Percentiles rank a stretch among this genome's conserved stretches.
Evolutionary conservation across 2,888 invertebrate genomes (phyloP).

Genomic region (Ennomos erosarius): DNA sequence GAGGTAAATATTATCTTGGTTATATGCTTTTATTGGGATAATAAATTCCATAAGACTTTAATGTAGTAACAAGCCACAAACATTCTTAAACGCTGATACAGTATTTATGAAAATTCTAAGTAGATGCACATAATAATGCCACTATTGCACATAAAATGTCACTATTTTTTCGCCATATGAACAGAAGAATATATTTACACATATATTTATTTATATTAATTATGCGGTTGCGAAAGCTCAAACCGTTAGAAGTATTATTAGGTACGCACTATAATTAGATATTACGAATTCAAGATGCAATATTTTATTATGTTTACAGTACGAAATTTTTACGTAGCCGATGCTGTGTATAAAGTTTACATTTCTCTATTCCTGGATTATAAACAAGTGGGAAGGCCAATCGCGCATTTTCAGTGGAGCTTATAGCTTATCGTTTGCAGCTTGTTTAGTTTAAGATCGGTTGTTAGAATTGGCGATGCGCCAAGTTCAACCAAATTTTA

Average conservation of each 20-base stretch:
- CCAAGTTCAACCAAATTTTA: slow-evolving; percentile 76
- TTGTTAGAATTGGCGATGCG: slow-evolving; percentile 67
- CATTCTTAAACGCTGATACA: no score
- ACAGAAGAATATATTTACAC: no score
- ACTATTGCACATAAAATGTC: no score
- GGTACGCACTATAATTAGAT: neutral
- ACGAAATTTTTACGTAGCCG: slow-evolving; percentile 8
- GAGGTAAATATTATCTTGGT: slow-evolving; percentile 81
- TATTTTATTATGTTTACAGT: slow-evolving; percentile 11
- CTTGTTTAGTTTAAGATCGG: slow-evolving; percentile 67
- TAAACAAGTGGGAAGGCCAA: slow-evolving; percentile 47
- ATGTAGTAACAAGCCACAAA: no score
- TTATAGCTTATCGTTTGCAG: slow-evolving; percentile 65
- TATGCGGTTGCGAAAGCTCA: slow-evolving; percentile 8
- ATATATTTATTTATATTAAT: neutral
- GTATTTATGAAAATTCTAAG: no score
- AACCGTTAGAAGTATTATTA: slow-evolving; percentile 13
- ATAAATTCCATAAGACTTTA: neutral
- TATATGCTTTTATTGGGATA: neutral
- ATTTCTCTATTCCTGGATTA: slow-evolving; percentile 31
- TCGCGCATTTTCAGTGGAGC: slow-evolving; percentile 50
- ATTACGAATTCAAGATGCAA: slow-evolving; percentile 4
- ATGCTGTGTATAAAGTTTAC: slow-evolving; percentile 25
- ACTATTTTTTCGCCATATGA: no score
- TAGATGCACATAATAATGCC: no score